Base-by-base conservation (phyloP, 2,888 invertebrate genomes). In the Ametastegia equiseti region DNA sequence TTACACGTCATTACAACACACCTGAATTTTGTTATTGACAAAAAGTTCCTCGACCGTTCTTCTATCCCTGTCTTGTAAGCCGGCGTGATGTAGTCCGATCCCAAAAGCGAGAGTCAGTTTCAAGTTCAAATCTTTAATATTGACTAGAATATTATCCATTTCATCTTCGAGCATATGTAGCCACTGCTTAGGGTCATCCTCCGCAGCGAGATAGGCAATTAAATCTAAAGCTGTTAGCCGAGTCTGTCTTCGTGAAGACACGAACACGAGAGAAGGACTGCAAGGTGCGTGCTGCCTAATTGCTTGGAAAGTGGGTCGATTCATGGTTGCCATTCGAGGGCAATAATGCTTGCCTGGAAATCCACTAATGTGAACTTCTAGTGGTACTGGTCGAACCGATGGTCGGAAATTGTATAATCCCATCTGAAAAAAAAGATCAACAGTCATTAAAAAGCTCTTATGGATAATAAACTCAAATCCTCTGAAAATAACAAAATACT, bases 321-420 rank as follows among this genome's bases (percentile, higher is more conserved):
- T 99, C 99, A 99, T 99, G 0, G 98, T 97, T 83, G 98, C 96
- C 99, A 99, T 99, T 71, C 99, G 95, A 0, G 99, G 99, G 88
- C 99, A 99, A 92, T 99, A 99, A 92, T 99, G 98, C 85, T 99
- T 97, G 3, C 98, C 99, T 0, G 98, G 97, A 91, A 98, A 99
- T 0, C 99, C 99, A 75, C 96, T 95, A 86, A 99, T 98, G 89
- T 98, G 98, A 13, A 96, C 96, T 93, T 98, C 98, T 50, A 99
- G 93, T 0, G 99, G 99, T 13, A 99, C 99, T 0, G 99, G 99
- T 27, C 99, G 94, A 0, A 99, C 99, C 0, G 98, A 97, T 0
- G 99, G 99, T 81, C 98, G 95, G 91, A 99, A 99, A 93, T 99
- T 99, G 92, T 97, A 99, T 36, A 99, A 93, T 0, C 99, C 99